Conservation (phyloP, 2,797 vertebrate species). For the Meda fulgida region DNA sequence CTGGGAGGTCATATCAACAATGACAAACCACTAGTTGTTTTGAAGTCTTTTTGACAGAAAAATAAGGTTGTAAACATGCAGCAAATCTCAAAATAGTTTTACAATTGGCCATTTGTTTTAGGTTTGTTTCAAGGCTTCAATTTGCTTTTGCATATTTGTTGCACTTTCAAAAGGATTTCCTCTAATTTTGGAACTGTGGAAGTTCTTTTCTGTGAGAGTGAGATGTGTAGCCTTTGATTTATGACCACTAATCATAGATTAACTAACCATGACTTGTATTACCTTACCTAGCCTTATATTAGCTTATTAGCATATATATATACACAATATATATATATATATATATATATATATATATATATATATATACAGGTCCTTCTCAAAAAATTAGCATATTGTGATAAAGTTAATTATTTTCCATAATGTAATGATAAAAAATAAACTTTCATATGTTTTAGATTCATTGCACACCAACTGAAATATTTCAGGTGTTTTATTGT, state of each 20-base stretch:
- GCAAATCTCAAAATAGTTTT: background rate
- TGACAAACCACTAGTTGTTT: slow-evolving; percentile 17
- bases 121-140: background rate
- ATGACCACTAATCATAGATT: background rate
- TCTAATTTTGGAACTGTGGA: background rate
- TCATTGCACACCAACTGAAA: no score
- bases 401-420: no score
- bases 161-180: background rate
- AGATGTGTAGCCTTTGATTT: background rate
- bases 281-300: background rate
- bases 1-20: slow-evolving; percentile 30
- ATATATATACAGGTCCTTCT: no score
- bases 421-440: no score
- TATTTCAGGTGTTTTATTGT: no score
- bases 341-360: no score
- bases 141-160: background rate
- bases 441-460: no score
- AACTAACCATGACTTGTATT: background rate
- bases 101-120: background rate
- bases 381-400: no score
- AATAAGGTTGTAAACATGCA: slow-evolving; percentile 22
- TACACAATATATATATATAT: no score
- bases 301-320: background rate
- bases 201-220: background rate
- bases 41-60: slow-evolving; percentile 25